These are phyloP conservation scores for Cryptops parisi DNA, from an alignment of 2,888 invertebrate species.

Conservation along the genomic window DNA sequence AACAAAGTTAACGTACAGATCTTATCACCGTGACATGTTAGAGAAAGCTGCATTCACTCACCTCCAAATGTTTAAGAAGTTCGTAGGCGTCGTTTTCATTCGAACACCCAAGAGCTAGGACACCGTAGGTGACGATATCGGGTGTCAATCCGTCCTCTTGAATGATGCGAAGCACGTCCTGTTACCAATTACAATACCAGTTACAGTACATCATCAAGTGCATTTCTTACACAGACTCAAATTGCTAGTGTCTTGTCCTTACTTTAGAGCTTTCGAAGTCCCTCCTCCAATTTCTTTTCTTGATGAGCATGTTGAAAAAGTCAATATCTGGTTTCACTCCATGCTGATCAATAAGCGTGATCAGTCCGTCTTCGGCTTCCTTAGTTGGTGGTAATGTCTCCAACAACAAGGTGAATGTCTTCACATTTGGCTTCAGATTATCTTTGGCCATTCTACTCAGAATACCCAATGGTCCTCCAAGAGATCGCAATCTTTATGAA, in stretches of 20 bases:
- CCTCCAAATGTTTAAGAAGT: too few species aligned
- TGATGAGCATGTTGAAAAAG: conserved; percentile 76
- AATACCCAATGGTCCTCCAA: conserved; percentile 67
- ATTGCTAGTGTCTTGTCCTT: too few species aligned
- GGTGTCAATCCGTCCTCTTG: neutral
- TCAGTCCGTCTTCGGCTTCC: conserved; percentile 50
- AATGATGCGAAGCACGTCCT: neutral
- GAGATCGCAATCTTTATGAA: conserved; percentile 44
- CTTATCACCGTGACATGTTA: too few species aligned
- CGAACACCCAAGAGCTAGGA: neutral
- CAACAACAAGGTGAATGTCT: conserved; percentile 62
- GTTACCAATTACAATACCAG: too few species aligned
- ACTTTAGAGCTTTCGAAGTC: conserved; percentile 57
- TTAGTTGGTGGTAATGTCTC: conserved; percentile 50
- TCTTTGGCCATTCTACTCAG: conserved; percentile 54
- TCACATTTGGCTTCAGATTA: conserved; percentile 56
- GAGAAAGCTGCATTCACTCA: too few species aligned
- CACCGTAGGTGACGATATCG: neutral
- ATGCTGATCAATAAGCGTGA: conserved; percentile 44
- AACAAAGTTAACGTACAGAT: too few species aligned
- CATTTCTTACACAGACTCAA: too few species aligned
- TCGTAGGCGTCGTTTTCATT: too few species aligned
- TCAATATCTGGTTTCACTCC: conserved; percentile 55
- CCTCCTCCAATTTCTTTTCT: conserved; percentile 52
- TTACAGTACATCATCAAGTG: too few species aligned